phyloP scores from a whole-genome alignment of 2,797 vertebrate genomes.

The Cirrhinus molitorella region DNA sequence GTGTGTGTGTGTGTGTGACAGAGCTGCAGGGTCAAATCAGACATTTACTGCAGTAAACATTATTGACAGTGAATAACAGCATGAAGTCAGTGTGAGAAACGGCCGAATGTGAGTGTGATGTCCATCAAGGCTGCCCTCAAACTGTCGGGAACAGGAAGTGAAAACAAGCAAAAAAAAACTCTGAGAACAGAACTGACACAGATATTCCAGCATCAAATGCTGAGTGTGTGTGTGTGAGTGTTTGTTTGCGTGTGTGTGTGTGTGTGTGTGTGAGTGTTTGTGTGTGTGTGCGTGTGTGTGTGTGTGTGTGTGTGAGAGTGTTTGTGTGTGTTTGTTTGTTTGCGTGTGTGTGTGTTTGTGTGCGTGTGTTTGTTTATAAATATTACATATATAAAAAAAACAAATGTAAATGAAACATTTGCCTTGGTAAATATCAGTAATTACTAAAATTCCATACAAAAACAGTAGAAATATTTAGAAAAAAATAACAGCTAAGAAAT shows the following conservation, averaged over 20 bases:
- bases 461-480: too few relatives aligned
- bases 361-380: too few relatives aligned
- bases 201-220: slow-evolving; percentile 72
- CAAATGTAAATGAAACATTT: too few relatives aligned
- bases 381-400: too few relatives aligned
- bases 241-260: too few relatives aligned
- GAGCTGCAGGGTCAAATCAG: neutral
- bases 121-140: neutral
- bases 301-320: slow-evolving; percentile 26
- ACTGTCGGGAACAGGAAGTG: slow-evolving; percentile 76
- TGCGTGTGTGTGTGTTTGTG: neutral
- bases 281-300: too few relatives aligned
- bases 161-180: slow-evolving; percentile 45
- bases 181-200: slow-evolving; percentile 67
- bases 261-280: too few relatives aligned
- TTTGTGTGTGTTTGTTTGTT: neutral
- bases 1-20: neutral
- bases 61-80: neutral
- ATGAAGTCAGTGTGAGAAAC: neutral
- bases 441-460: too few relatives aligned
- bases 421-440: too few relatives aligned
- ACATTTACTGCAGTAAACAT: neutral
- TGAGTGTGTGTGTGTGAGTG: too few relatives aligned
- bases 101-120: neutral
- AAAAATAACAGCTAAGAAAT: too few relatives aligned